Conservation (phyloP, 2,113 vertebrate species). For the Larimichthys crocea region DNA sequence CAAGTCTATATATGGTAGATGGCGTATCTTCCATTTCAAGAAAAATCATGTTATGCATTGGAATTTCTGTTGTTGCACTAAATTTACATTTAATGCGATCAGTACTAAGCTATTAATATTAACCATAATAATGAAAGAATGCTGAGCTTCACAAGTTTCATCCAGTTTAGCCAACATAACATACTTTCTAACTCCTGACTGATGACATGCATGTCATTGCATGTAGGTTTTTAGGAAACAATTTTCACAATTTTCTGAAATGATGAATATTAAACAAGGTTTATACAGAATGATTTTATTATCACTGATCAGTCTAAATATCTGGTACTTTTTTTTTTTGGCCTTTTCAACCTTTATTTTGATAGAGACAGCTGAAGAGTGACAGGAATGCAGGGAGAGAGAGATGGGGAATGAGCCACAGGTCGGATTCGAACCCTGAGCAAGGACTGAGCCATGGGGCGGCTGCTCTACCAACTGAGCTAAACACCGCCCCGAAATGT, state of each 20-base stretch:
- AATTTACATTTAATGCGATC: not conserved
- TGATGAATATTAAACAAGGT: not conserved
- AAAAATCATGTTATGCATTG: not conserved
- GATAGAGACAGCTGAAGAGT: too few relatives aligned
- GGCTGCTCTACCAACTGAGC: too few relatives aligned
- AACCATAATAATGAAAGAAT: slow-evolving; percentile 11
- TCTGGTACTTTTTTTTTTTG: not conserved
- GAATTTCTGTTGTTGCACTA: not conserved
- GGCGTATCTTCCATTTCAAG: slow-evolving; percentile 3
- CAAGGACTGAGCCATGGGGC: too few relatives aligned
- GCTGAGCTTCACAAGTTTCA: slow-evolving; percentile 5
- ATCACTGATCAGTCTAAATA: not conserved
- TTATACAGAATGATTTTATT: not conserved
- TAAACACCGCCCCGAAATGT: too few relatives aligned
- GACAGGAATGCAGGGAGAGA: too few relatives aligned
- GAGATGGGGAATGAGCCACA: too few relatives aligned
- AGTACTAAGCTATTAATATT: slow-evolving; percentile 18
- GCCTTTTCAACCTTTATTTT: too few relatives aligned
- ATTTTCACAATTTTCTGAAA: not conserved
- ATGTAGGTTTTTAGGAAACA: not conserved
- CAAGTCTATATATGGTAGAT: not conserved
- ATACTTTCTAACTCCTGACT: not conserved
- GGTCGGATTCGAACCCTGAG: too few relatives aligned
- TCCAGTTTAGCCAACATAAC: not conserved
- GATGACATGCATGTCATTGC: not conserved